A percentile compares a stretch with the other conserved stretches of the same genome.
These are phyloP conservation scores for Cerceris rybyensis DNA, from an alignment of 2,888 invertebrate genomes.

Conservation along the genomic window DNA sequence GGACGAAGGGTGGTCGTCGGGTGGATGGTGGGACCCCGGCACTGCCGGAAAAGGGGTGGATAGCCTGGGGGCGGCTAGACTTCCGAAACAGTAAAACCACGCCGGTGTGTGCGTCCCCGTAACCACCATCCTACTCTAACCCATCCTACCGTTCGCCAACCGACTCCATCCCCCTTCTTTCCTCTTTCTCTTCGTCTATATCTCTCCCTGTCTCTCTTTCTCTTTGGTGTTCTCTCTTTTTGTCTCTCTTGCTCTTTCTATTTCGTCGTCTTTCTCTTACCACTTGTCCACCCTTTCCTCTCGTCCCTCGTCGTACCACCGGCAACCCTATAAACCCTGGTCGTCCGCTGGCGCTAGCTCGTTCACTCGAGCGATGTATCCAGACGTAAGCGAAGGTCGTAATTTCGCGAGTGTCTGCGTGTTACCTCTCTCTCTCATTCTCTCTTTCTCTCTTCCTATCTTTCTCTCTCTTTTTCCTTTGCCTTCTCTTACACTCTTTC, in stretches of 20 bases:
- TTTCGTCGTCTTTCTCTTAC: slow-evolving; percentile 45
- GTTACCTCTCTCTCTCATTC: slow-evolving; percentile 44
- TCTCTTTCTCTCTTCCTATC: slow-evolving; percentile 27
- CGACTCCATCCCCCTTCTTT: slow-evolving; percentile 46
- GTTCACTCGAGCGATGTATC: slow-evolving; percentile 74
- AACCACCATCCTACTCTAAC: slow-evolving; percentile 63
- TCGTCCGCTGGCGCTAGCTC: slow-evolving; percentile 71
- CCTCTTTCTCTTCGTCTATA: slow-evolving; percentile 19
- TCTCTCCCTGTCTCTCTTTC: slow-evolving; percentile 30
- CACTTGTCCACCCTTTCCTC: slow-evolving; percentile 39
- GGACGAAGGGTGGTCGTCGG: slow-evolving; percentile 61
- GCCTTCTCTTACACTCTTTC: slow-evolving; percentile 4
- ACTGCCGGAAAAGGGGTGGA: slow-evolving; percentile 68
- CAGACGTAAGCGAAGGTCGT: slow-evolving; percentile 75
- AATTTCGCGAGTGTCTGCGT: slow-evolving; percentile 77
- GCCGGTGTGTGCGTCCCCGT: slow-evolving; percentile 71
- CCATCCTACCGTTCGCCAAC: slow-evolving; percentile 55
- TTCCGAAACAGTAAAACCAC: slow-evolving; percentile 79
- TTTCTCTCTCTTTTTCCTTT: neutral
- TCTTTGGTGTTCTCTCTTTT: slow-evolving; percentile 29
- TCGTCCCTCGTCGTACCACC: slow-evolving; percentile 61
- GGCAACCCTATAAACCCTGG: slow-evolving; percentile 74
- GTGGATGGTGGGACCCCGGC: slow-evolving; percentile 62
- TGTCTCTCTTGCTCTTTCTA: slow-evolving; percentile 35
- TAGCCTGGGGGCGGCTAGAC: slow-evolving; percentile 77